These are phyloP conservation scores for Chunga burmeisteri DNA, from an alignment of 2,113 vertebrate species.

Conservation along the genomic window DNA sequence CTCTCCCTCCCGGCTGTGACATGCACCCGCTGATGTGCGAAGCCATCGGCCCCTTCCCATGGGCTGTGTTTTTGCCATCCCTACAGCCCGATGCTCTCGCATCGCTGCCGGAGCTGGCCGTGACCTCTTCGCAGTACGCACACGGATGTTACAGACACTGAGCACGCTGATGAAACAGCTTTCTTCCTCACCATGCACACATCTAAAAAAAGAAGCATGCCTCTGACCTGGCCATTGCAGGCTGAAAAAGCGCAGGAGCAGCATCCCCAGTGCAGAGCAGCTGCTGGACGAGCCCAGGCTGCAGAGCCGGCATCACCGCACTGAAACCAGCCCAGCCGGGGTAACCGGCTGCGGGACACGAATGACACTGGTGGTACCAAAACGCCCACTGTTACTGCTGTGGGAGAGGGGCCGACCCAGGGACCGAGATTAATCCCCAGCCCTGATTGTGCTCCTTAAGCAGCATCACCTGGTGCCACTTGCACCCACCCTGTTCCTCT, in stretches of 20 bases:
- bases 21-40: not conserved
- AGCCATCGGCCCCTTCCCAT: not conserved
- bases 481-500: not conserved
- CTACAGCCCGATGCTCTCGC: not conserved
- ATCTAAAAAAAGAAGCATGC: not conserved
- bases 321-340: not conserved
- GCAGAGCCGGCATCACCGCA: not conserved
- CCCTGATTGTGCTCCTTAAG: not conserved
- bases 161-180: not conserved
- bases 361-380: fast-evolving
- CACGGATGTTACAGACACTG: not conserved
- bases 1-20: not conserved
- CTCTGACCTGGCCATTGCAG: not conserved
- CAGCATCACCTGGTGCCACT: not conserved
- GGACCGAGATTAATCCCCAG: not conserved
- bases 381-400: too few relatives aligned
- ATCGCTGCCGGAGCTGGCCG: not conserved
- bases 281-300: fast-evolving
- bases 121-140: not conserved
- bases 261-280: not conserved
- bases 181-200: not conserved
- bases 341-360: too few relatives aligned
- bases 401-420: not conserved
- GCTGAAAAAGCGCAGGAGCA: not conserved
- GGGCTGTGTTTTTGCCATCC: not conserved